Percentiles rank a stretch among this genome's conserved stretches.
These are phyloP conservation scores for Drosophila setosimentum DNA, from an alignment of 2,888 invertebrate genomes.

Conservation along the genomic window DNA sequence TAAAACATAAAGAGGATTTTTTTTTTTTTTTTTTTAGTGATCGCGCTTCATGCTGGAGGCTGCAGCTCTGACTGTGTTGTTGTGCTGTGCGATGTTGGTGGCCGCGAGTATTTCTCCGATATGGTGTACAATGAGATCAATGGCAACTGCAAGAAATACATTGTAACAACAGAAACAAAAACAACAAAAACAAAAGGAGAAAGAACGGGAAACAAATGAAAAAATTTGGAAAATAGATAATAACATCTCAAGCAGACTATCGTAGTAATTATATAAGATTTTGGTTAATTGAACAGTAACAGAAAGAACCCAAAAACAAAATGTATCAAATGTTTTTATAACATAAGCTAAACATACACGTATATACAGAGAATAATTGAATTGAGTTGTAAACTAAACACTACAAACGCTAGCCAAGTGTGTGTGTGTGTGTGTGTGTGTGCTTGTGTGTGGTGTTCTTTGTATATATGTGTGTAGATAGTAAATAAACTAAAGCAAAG, in stretches of 20 bases:
- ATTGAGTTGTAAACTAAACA: conserved; percentile 44
- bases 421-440: conserved; percentile 21
- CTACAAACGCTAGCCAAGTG: conserved; percentile 47
- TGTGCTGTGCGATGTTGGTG: conserved; percentile 82
- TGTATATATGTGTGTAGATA: conserved; percentile 10
- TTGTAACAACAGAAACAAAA: conserved; percentile 78
- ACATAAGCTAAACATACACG: conserved; percentile 34
- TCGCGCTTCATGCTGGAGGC: conserved; percentile 82
- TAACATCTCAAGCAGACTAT: conserved; percentile 65
- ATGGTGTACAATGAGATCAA: conserved; percentile 99
- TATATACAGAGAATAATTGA: conserved; percentile 25
- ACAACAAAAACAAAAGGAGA: conserved; percentile 46
- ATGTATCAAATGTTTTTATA: conserved; percentile 7
- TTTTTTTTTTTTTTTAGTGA: conserved; percentile 65
- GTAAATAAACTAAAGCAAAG: conserved; percentile 51
- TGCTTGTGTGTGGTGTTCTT: conserved; percentile 15
- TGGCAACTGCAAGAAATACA: conserved; percentile 96
- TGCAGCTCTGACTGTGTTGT: conserved; percentile 75
- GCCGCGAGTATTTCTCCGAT: conserved; percentile 96
- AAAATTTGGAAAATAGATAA: conserved; percentile 33
- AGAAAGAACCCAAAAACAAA: conserved; percentile 33
- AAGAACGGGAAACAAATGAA: conserved; percentile 42
- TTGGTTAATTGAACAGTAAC: conserved; percentile 31
- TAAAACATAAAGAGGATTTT: conserved; percentile 1
- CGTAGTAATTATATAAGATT: conserved; percentile 13